phyloP scores from a whole-genome alignment of 2,888 invertebrate genomes.

The Morpho helenor region DNA sequence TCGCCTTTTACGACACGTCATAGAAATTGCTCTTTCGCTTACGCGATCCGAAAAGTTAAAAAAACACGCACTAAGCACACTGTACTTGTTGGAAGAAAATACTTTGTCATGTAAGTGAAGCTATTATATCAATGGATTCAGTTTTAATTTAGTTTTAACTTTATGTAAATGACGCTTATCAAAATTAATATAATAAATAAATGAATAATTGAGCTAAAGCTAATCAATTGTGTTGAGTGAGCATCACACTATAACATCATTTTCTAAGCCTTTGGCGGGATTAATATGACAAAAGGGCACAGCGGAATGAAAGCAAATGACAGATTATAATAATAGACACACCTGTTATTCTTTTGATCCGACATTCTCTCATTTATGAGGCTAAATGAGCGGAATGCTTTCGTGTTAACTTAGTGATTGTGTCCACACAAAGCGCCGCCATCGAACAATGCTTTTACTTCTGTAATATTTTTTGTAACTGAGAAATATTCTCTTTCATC shows the following conservation, averaged over 20 bases:
- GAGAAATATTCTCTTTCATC: conserved; percentile 74
- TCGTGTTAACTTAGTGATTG: conserved; percentile 63
- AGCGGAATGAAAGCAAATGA: conserved; percentile 64
- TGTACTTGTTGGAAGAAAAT: too few species aligned
- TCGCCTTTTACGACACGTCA: too few species aligned
- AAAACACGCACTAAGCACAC: too few species aligned
- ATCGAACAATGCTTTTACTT: conserved; percentile 68
- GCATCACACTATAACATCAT: conserved; percentile 23
- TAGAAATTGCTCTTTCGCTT: too few species aligned
- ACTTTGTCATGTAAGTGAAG: too few species aligned
- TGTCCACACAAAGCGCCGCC: conserved; percentile 64
- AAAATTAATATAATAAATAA: too few species aligned
- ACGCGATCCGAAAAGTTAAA: too few species aligned
- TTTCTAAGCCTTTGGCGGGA: conserved; percentile 49
- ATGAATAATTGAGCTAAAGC: too few species aligned
- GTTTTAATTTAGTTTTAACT: too few species aligned
- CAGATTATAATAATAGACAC: conserved; percentile 75
- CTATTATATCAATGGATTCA: too few species aligned
- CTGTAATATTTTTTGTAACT: conserved; percentile 74
- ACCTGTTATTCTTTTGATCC: conserved; percentile 79
- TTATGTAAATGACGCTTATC: too few species aligned
- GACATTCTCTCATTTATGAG: conserved; percentile 78
- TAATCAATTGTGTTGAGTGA: conserved; percentile 2
- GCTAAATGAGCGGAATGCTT: conserved; percentile 73
- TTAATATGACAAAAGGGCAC: conserved; percentile 58